These are phyloP conservation scores for Ceuthmochares aereus DNA, from an alignment of 2,113 vertebrate genomes.

Conservation along the genomic window DNA sequence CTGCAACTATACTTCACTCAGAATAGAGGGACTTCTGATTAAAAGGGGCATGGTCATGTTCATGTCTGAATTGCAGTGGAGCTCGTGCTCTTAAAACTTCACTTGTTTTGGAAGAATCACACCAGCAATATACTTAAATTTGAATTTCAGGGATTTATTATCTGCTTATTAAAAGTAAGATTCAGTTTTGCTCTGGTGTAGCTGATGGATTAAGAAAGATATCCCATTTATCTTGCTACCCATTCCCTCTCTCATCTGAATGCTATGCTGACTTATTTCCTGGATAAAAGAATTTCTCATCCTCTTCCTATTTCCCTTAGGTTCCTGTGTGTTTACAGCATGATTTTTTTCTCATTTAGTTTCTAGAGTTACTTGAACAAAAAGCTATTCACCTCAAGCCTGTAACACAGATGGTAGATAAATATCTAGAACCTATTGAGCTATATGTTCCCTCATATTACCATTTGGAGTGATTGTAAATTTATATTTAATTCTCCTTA, in stretches of 20 bases:
- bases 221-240: neutral
- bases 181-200: neutral
- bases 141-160: neutral
- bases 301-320: neutral
- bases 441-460: neutral
- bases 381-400: neutral
- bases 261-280: neutral
- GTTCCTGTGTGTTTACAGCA: neutral
- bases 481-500: neutral
- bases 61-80: neutral
- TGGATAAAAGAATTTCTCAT: neutral
- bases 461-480: neutral
- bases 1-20: neutral
- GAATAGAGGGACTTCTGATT: neutral
- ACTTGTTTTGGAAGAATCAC: neutral
- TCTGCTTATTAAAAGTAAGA: neutral
- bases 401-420: accelerated
- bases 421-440: neutral
- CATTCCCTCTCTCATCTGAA: neutral
- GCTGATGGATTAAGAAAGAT: neutral
- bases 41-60: neutral
- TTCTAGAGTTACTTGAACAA: neutral
- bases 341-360: neutral
- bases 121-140: neutral
- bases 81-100: neutral